Conservation (phyloP, 2,797 vertebrate genomes). For the Pipistrellus kuhlii region DNA sequence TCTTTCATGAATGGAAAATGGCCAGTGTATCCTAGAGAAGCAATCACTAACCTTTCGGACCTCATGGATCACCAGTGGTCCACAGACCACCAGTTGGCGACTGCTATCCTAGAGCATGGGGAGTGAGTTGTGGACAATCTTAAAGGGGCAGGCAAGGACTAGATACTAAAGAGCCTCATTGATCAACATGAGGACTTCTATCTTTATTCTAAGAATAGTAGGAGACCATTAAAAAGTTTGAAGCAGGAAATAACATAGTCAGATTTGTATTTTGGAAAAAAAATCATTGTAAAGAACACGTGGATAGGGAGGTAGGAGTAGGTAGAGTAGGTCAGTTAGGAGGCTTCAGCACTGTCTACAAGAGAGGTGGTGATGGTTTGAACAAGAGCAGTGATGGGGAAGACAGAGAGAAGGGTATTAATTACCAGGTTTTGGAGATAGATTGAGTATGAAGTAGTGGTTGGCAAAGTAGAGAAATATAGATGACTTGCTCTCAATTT, state of each 20-base stretch:
- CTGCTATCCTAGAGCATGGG: too few relatives aligned
- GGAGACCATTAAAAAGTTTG: background rate
- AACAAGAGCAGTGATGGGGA: constrained; percentile 8
- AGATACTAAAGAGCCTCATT: background rate
- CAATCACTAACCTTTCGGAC: too few relatives aligned
- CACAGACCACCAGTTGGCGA: too few relatives aligned
- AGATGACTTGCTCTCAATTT: background rate
- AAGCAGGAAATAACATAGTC: background rate
- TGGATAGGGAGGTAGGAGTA: background rate
- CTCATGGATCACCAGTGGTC: too few relatives aligned
- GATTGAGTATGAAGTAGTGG: background rate
- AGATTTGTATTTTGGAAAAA: constrained; percentile 24
- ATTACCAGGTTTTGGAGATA: background rate
- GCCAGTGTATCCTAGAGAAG: background rate
- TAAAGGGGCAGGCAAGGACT: background rate
- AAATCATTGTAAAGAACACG: constrained; percentile 25
- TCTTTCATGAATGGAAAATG: constrained; percentile 4
- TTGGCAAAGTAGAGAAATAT: background rate
- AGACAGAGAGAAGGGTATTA: background rate
- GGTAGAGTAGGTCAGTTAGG: background rate
- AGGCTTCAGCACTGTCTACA: background rate
- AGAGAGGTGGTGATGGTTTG: background rate
- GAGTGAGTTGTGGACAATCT: background rate
- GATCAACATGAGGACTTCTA: background rate
- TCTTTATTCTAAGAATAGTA: background rate